These are phyloP conservation scores for Chaetura pelagica DNA, from an alignment of 2,113 vertebrate genomes.

Conservation along the genomic window DNA sequence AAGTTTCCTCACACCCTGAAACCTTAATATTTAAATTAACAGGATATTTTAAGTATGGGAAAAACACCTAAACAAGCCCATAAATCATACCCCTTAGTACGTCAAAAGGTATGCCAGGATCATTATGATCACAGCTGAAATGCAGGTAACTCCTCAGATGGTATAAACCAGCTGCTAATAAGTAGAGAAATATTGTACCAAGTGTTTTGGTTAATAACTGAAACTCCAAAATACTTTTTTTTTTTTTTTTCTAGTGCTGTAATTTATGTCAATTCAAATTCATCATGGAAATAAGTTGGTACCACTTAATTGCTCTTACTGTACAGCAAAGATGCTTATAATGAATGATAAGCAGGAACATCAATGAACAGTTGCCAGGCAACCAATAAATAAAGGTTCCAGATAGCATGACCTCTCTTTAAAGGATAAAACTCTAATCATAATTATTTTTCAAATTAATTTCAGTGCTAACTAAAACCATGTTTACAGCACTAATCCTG, in stretches of 20 bases:
- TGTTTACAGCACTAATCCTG: constrained; percentile 40
- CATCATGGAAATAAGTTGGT: constrained; percentile 12
- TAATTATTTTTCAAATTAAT: constrained; percentile 60
- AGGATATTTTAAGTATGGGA: neutral
- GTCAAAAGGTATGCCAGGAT: neutral
- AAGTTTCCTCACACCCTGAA: neutral
- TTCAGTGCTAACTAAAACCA: constrained; percentile 32
- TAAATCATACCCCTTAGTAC: neutral
- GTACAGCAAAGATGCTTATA: constrained; percentile 43
- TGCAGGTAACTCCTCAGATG: neutral
- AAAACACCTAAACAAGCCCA: neutral
- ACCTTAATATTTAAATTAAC: neutral
- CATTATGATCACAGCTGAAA: neutral
- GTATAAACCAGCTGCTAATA: neutral
- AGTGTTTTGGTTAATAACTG: neutral
- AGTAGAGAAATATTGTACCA: neutral
- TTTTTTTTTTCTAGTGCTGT: neutral
- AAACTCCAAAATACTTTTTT: neutral
- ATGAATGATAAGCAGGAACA: constrained; percentile 42
- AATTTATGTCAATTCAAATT: constrained; percentile 41
- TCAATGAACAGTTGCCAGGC: constrained; percentile 63
- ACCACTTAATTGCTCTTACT: constrained; percentile 46
- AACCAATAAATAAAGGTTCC: constrained; percentile 61
- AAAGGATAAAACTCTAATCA: constrained; percentile 55
- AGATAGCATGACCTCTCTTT: constrained; percentile 48